A percentile compares a stretch with the other conserved stretches of the same genome.
These are phyloP conservation scores for Esox lucius DNA, from an alignment of 2,797 vertebrate species.

Conservation along the genomic window DNA sequence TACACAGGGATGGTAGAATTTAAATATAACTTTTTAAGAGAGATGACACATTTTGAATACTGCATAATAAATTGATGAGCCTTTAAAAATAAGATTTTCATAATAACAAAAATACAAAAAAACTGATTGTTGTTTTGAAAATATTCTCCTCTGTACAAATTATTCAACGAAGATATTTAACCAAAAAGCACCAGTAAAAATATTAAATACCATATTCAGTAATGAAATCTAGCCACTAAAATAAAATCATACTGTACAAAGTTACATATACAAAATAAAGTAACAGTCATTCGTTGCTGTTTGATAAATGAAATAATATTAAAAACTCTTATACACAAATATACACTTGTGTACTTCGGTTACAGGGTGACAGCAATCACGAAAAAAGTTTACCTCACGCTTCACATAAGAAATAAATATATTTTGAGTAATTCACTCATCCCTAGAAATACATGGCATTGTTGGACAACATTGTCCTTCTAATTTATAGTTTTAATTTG, in stretches of 20 bases:
- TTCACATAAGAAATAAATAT: slow-evolving; percentile 76
- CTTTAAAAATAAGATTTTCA: slow-evolving; percentile 25
- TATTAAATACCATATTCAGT: slow-evolving; percentile 69
- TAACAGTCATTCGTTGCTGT: slow-evolving; percentile 73
- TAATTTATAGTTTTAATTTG: slow-evolving; percentile 63
- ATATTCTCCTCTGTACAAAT: slow-evolving; percentile 74
- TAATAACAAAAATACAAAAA: slow-evolving; percentile 46
- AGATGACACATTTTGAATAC: slow-evolving; percentile 33
- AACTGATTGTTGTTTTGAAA: slow-evolving; percentile 48
- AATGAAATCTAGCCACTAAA: slow-evolving; percentile 56
- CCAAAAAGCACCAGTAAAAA: slow-evolving; percentile 70
- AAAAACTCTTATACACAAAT: slow-evolving; percentile 87
- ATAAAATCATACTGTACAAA: slow-evolving; percentile 79
- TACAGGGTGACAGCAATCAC: slow-evolving; percentile 72
- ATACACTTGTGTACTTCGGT: slow-evolving; percentile 78
- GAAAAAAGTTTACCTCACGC: slow-evolving; percentile 67
- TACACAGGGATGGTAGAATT: slow-evolving; percentile 3
- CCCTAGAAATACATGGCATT: slow-evolving; percentile 60
- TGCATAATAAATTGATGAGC: slow-evolving; percentile 22
- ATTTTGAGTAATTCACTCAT: slow-evolving; percentile 50
- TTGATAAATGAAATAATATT: slow-evolving; percentile 75
- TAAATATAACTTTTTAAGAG: slow-evolving; percentile 9
- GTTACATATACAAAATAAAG: slow-evolving; percentile 81
- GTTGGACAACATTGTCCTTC: slow-evolving; percentile 53
- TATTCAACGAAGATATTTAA: slow-evolving; percentile 61